Percentiles rank a stretch among this genome's conserved stretches.
Evolutionary conservation across 2,797 vertebrate species (phyloP).

Genomic region (Phrynocephalus vlangalii): DNA sequence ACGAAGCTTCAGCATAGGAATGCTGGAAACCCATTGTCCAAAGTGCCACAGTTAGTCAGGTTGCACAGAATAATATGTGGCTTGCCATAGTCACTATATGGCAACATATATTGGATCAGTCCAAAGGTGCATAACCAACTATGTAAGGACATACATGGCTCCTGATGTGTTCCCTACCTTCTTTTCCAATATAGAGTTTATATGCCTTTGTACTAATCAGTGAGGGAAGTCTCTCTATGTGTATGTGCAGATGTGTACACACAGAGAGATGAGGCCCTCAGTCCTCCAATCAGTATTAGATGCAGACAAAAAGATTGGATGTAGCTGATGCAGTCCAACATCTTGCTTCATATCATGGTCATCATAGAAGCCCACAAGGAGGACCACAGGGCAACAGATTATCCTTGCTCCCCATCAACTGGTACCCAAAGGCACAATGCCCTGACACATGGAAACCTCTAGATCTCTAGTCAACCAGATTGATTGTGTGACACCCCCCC

Average conservation of each 20-base stretch:
- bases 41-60: background rate
- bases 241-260: no score
- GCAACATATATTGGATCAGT: background rate
- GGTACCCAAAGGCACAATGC: no score
- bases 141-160: background rate
- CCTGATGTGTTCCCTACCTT: background rate
- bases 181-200: background rate
- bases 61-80: background rate
- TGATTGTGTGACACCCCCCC: background rate
- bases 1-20: background rate
- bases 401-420: background rate
- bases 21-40: background rate
- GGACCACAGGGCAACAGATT: background rate
- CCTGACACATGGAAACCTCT: background rate
- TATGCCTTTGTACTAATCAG: background rate
- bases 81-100: background rate
- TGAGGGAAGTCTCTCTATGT: no score
- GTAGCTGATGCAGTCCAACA: background rate
- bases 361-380: background rate
- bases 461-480: background rate
- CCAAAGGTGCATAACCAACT: background rate
- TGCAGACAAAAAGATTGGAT: background rate
- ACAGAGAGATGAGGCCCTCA: no score
- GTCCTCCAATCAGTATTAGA: background rate
- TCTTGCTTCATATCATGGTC: background rate